Percentiles rank a stretch among this genome's conserved stretches.
Conservation (phyloP, 1,140 invertebrate genomes). For the Temnothorax longispinosus region DNA sequence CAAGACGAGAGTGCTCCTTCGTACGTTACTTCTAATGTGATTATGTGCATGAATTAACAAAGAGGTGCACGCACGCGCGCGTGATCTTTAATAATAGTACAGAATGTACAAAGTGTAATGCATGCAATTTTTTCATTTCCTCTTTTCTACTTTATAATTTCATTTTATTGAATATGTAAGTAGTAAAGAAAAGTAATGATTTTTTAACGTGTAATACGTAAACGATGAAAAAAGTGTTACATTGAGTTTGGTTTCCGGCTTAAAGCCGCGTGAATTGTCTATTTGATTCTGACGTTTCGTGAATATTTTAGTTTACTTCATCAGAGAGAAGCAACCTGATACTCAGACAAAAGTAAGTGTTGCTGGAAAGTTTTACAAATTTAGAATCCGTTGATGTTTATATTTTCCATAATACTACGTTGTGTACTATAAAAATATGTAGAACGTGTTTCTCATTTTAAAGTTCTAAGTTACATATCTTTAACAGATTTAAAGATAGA, state of each 20-base stretch:
- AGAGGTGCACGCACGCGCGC: neutral
- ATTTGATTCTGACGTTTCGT: too few relatives aligned
- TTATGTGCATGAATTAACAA: neutral
- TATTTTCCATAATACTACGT: neutral
- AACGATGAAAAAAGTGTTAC: neutral
- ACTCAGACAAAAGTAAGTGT: neutral
- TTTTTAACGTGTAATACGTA: neutral
- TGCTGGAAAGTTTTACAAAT: neutral
- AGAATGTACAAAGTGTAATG: neutral
- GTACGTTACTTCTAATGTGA: conserved; percentile 13
- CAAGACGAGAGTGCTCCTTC: conserved; percentile 14
- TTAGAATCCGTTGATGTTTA: neutral
- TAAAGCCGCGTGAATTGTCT: too few relatives aligned
- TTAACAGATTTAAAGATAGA: neutral
- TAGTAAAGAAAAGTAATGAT: conserved; percentile 6
- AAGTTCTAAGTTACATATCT: neutral
- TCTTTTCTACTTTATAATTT: neutral
- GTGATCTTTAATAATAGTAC: neutral
- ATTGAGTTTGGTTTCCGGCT: too few relatives aligned
- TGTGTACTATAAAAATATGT: neutral
- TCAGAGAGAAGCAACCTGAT: too few relatives aligned
- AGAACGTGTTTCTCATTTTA: neutral
- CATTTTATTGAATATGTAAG: conserved; percentile 2
- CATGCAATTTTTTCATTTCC: conserved; percentile 1
- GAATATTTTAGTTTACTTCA: too few relatives aligned